Evolutionary conservation across 2,797 vertebrate genomes (phyloP), one percentile per base, ranked within the genome.

Genomic region (Sparidentex hasta): DNA sequence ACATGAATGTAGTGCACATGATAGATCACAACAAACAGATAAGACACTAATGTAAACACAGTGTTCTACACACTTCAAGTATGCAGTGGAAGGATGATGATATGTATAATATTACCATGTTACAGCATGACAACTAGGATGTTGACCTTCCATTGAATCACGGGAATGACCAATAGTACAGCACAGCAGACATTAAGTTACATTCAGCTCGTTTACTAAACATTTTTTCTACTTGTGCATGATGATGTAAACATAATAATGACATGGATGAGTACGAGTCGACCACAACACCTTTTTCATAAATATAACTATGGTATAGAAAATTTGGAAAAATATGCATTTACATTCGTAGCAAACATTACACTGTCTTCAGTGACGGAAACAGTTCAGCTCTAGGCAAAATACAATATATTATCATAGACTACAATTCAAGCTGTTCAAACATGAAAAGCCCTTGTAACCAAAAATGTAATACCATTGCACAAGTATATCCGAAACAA

Each of bases 261-360:
- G 71, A 86, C 21, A 77, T 81, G 74, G 76, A 87, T 71, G 62
- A 81, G 83, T 83, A 88, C 81, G 86, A 80, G 71, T 84, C 70
- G 71, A 90, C 84, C 76, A 92, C 86, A 82, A 86, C 80, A 94
- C 84, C 62, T 92, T 38, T 38, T 82, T 87, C 89, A 94, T 88
- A 94, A 94, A 95, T 94, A 94, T 84, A 93, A 93, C 90, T 94
- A 93, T 94, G 91, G 85, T 87, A 90, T 95, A 95, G 84, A 94
- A 95, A 94, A 94, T 89, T 86, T 95, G 89, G 85, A 94, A 95
- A 95, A 95, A 95, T 95, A 95, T 87, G 90, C 93, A 94, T 94
- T 93, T 94, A 94, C 92, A 94, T 93, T 94, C 77, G 86, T 94
- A 94, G 92, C 93, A 94, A 95, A 95, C 93, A 89, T 94, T 92